Base-by-base conservation (phyloP, 2,113 vertebrate species). In the Excalfactoria chinensis region DNA sequence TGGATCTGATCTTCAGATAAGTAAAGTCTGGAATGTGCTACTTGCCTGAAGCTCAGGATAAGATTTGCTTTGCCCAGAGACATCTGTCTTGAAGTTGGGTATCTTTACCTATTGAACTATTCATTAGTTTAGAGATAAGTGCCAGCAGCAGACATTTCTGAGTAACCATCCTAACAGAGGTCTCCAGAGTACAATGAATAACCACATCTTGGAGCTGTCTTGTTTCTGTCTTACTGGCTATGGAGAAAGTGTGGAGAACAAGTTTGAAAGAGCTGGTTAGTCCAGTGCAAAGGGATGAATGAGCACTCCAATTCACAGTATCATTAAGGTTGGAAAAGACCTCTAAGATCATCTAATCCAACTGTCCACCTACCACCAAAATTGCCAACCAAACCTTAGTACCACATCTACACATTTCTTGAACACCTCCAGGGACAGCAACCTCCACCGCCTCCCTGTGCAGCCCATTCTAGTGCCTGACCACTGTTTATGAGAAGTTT, bases 1-100 rank as follows among this genome's bases (percentile, higher is more conserved):
- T 73, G 71, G 32, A 73, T 80, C 41, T 76, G 55, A 43, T 89
- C 25, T 80, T 89, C 72, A 79, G 71, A 64, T 81, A 84, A 91
- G 35, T 5, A 35, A 73, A 40, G 13, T 17, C 74, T 69, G 44
- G 2, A 1, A 80, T 76, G 72, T 79, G 72, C 32, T 72, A 66
- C 59, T 85, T 67, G 55, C 83, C 83, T 71, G 90, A 88, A 88
- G 88, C 77, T 85, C 41, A 67, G 68, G 41, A 34, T 87, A 73
- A 85, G 55, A 34, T 83, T 85, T 91, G 40, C 49, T 91, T 92
- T 73, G 68, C 84, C 87, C 58, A 71, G 49, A 66, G 87, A 23
- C 6, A 67, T 32, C 35, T 58, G 44, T 67, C 74, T 89, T 15
- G 13, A 76, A 85, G 60, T 72, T 56, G 37, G 13, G 6, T 84